Evolutionary conservation across 2,113 vertebrate species (phyloP).

Genomic region (Centrocercus urophasianus): DNA sequence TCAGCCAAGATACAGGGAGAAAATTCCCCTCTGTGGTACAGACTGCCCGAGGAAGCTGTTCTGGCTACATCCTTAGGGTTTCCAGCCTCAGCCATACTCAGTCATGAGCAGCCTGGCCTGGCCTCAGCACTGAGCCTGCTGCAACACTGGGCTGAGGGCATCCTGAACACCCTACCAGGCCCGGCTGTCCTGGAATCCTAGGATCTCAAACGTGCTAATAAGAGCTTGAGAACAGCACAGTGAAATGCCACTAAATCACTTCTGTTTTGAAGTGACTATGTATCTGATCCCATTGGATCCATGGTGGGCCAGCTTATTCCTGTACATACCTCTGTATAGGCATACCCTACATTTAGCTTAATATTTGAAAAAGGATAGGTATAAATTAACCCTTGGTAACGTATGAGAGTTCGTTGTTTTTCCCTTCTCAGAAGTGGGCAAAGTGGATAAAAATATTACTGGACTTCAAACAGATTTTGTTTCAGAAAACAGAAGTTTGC

Average conservation of each 20-base stretch:
- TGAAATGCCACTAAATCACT: not conserved
- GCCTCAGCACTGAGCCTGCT: not conserved
- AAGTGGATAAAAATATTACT: not conserved
- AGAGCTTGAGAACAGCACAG: not conserved
- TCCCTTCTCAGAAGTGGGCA: not conserved
- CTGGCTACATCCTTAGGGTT: accelerated
- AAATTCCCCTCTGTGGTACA: not conserved
- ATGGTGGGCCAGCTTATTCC: not conserved
- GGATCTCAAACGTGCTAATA: not conserved
- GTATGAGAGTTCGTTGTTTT: not conserved
- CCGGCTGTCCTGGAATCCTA: accelerated
- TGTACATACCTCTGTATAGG: not conserved
- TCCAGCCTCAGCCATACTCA: accelerated
- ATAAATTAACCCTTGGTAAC: not conserved
- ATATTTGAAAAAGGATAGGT: not conserved
- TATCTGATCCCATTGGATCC: not conserved
- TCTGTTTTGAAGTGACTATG: not conserved
- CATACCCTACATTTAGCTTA: not conserved
- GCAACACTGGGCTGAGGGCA: not conserved
- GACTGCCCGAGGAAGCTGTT: not conserved
- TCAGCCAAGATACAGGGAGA: not conserved
- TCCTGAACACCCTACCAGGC: accelerated
- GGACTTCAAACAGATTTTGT: not conserved
- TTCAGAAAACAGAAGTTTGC: not conserved
- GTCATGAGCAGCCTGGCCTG: not conserved